These are phyloP conservation scores for Uloborus diversus DNA, from an alignment of 1,140 invertebrate species.

Conservation along the genomic window DNA sequence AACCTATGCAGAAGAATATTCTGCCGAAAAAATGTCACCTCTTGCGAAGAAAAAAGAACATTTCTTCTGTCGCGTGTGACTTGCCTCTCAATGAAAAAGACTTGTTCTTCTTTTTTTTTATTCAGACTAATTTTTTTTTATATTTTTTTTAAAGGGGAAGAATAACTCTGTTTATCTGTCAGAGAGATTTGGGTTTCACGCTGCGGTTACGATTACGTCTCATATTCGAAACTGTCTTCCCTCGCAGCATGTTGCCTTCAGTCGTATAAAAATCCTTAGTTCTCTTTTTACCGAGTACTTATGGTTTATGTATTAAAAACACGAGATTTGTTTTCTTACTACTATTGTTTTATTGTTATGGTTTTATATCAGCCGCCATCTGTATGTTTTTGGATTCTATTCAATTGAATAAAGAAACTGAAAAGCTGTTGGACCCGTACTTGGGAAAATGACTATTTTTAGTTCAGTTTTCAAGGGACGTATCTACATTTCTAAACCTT, in stretches of 20 bases:
- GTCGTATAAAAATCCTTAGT: neutral
- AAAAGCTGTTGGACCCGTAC: too few relatives aligned
- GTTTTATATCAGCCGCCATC: too few relatives aligned
- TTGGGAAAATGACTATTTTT: too few relatives aligned
- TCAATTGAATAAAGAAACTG: too few relatives aligned
- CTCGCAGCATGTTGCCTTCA: conserved; percentile 38
- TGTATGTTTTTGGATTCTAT: too few relatives aligned
- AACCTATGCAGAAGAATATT: too few relatives aligned
- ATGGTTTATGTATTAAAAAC: too few relatives aligned
- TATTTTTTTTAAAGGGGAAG: neutral
- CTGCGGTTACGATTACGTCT: conserved; percentile 30
- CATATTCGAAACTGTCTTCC: conserved; percentile 31
- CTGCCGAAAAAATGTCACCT: neutral
- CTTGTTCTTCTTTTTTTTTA: conserved; percentile 8
- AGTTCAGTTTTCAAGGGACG: too few relatives aligned
- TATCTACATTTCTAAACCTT: too few relatives aligned
- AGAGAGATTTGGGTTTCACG: conserved; percentile 11
- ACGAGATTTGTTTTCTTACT: too few relatives aligned
- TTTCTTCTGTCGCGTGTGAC: neutral
- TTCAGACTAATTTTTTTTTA: neutral
- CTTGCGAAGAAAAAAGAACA: neutral
- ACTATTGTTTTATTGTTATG: too few relatives aligned
- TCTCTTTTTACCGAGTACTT: too few relatives aligned
- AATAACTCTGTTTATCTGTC: conserved; percentile 26
- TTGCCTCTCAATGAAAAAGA: conserved; percentile 3